Base-by-base conservation (phyloP, 1,140 invertebrate species). In the Marisa cornuarietis region DNA sequence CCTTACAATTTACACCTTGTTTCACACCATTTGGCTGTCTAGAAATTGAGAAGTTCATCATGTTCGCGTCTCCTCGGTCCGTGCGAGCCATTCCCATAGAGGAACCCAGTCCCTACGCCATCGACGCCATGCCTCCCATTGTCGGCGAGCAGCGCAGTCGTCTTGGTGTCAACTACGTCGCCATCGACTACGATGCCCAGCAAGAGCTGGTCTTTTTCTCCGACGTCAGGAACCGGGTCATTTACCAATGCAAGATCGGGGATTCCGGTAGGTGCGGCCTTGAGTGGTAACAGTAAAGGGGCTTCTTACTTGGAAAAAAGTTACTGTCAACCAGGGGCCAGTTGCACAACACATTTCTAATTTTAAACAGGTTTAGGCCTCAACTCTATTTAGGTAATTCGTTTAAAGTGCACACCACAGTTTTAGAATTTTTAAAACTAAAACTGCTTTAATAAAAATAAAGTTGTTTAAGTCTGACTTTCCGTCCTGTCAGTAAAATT, bases 31-130 rank as follows among this genome's bases (percentile, higher is more conserved):
- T 74, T 75, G 81, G 80, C 89, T 58, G 54, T 91, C 77, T 85
- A 93, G 92, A 95, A 26, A 95, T 99, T 0, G 93, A 94, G 61
- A 96, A 99, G 85, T 99, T 99, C 88, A 92, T 99, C 0, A 95
- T 99, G 93, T 99, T 99, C 90, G 98, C 97, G 0, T 97, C 99
- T 85, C 97, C 99, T 87, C 94, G 98, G 81, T 98, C 98, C 85
- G 98, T 99, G 79, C 97, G 98, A 88, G 98, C 97, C 31, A 95
- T 98, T 84, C 96, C 97, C 0, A 94, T 97, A 0, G 95, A 95
- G 0, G 97, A 99, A 4, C 73, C 82, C 22, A 76, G 66, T 11
- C 79, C 72, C 14, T 84, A 85, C 61, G 74, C 83, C 86, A 96
- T 95, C 82, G 98, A 99, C 89, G 98, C 98, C 5, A 99, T 99